phyloP scores from a whole-genome alignment of 2,113 vertebrate genomes.

The Tautogolabrus adspersus region DNA sequence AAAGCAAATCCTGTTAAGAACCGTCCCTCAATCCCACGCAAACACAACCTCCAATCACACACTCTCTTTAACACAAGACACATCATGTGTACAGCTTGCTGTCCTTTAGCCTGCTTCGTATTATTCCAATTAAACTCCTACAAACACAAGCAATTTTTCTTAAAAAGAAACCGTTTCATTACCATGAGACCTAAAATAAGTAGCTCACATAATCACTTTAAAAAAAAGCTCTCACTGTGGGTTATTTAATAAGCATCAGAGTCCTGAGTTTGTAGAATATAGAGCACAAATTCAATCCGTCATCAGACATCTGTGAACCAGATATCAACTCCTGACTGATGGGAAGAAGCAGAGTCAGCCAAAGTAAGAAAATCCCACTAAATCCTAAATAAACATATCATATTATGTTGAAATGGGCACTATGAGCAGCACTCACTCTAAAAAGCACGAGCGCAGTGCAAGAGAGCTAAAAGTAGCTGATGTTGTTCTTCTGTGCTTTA shows the following conservation, averaged over 20 bases:
- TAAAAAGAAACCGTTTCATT: neutral
- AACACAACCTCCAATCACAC: constrained; percentile 13
- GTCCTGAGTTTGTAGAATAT: neutral
- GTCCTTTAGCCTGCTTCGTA: neutral
- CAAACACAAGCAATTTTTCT: neutral
- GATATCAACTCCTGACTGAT: neutral
- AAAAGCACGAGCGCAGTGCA: neutral
- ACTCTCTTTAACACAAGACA: constrained; percentile 2
- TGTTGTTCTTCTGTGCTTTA: neutral
- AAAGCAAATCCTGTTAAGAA: constrained; percentile 76
- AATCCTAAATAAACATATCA: neutral
- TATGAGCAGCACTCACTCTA: too few species aligned
- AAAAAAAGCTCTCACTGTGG: neutral
- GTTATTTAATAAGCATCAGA: neutral
- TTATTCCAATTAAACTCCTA: neutral
- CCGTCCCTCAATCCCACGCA: constrained; percentile 39
- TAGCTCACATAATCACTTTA: neutral
- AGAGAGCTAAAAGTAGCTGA: neutral
- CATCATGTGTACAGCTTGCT: neutral
- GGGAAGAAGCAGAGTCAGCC: neutral
- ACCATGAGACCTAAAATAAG: neutral
- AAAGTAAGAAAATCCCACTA: neutral
- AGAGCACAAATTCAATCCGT: neutral
- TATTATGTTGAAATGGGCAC: neutral
- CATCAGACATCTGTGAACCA: neutral